Conservation (phyloP, 2,888 invertebrate species). For the Galeopsomyia nigrocyanea region DNA sequence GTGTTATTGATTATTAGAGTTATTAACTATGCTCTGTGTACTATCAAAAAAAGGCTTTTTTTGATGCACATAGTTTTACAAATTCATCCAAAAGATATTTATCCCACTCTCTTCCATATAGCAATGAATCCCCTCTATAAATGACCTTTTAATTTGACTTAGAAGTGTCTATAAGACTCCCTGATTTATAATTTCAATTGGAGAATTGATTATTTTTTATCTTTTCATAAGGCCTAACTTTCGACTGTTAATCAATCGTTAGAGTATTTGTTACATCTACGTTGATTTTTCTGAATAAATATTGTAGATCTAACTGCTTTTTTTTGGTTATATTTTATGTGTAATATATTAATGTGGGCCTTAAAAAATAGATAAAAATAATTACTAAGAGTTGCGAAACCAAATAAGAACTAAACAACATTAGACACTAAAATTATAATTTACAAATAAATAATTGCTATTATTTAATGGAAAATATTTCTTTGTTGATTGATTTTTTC, state of each 20-base stretch:
- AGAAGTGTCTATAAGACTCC: slow-evolving; percentile 27
- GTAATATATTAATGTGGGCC: slow-evolving; percentile 6
- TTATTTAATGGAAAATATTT: no score
- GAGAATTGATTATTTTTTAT: slow-evolving; percentile 33
- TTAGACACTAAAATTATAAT: no score
- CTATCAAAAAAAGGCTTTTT: slow-evolving; percentile 22
- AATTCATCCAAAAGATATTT: slow-evolving; percentile 32
- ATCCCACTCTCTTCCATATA: slow-evolving; percentile 30
- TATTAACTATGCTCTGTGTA: slow-evolving; percentile 5
- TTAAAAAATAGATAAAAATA: slow-evolving; percentile 27
- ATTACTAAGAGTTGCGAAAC: slow-evolving; percentile 14
- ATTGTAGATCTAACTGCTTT: not conserved
- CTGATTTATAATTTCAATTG: slow-evolving; percentile 33
- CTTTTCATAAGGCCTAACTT: slow-evolving; percentile 20
- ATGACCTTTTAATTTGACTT: slow-evolving; percentile 39
- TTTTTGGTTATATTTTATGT: no score
- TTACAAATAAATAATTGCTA: no score
- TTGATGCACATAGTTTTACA: slow-evolving; percentile 16
- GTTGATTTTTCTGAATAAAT: slow-evolving; percentile 8
- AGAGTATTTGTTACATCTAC: no score
- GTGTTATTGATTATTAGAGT: slow-evolving; percentile 8
- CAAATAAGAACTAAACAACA: no score
- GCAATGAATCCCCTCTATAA: slow-evolving; percentile 24
- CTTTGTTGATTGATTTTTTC: no score
- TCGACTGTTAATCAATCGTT: slow-evolving; percentile 22